Base-by-base conservation (phyloP, 2,888 invertebrate species). In the Syrista parreyssii region DNA sequence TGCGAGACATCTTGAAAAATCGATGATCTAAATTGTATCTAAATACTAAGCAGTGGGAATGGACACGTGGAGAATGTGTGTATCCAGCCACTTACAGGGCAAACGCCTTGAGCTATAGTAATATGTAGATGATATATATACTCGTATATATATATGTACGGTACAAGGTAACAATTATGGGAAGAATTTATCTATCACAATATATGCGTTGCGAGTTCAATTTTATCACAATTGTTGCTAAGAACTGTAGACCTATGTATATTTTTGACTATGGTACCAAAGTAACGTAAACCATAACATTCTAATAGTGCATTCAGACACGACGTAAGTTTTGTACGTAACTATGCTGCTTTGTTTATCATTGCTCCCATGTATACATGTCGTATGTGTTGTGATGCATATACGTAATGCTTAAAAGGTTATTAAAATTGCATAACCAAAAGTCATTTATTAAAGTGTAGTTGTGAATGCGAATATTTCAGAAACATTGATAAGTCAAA, bases 1-100 rank as follows among this genome's bases (percentile, higher is more conserved):
- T 55, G 23, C 15, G 40, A 55, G 76, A 79, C 80, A 68, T 68
- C 77, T 81, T 81, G 75, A 80, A 79, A 78, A 82, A 82, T 76
- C 80, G 83, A 85, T 83, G 81, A 80, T 83, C 84, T 79, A 79
- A 79, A 82, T 84, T 79, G 81, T 75, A 68, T 55, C 75, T 80
- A 79, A 86, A 84, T 78, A 77, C 78, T 77, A 81, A 77, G 82
- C 82, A 84, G 82, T 77, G 80, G 80, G 75, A 69, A 78, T 75
- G 79, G 71, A 73, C 79, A 78, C 73, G 79, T 79, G 84, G 82
- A 85, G 82, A 82, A 81, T 77, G 78, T 81, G 72, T 78, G 69
- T 76, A 84, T 82, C 80, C 68, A 82, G 81, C 78, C 82, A 75
- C 82, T 83, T 82, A 85, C 79, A 80, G 79, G 72, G 75, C 79